Conservation (phyloP, 2,113 vertebrate genomes). For the Dinomys branickii region DNA sequence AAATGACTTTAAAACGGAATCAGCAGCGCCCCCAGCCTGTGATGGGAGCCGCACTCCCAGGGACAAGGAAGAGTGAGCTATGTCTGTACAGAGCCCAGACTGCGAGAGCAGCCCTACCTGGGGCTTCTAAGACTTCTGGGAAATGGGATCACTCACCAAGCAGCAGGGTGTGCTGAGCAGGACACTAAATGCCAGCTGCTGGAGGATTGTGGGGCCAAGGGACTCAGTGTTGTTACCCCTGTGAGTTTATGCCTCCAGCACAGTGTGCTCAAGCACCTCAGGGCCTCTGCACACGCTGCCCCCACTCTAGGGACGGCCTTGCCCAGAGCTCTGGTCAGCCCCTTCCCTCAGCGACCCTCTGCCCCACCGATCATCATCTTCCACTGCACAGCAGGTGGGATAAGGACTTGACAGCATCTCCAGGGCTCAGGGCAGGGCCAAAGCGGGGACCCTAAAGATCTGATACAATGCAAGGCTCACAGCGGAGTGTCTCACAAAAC, state of each 20-base stretch:
- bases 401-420: neutral
- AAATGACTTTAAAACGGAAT: no score
- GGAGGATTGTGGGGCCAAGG: neutral
- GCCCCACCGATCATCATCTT: neutral
- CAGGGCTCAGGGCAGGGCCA: neutral
- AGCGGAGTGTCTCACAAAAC: neutral
- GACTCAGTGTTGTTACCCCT: neutral
- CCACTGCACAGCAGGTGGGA: no score
- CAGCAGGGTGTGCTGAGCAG: neutral
- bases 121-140: no score
- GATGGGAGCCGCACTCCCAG: no score
- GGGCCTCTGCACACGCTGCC: no score
- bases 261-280: neutral
- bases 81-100: no score
- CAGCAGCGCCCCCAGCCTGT: no score
- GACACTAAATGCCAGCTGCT: neutral
- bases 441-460: rapidly evolving
- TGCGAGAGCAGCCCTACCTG: no score
- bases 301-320: neutral
- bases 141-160: neutral
- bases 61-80: no score
- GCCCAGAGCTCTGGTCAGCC: neutral
- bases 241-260: rapidly evolving
- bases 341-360: neutral
- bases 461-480: neutral